Evolutionary conservation across 2,797 vertebrate genomes (phyloP).

Genomic region (Atherinosoma microstoma): DNA sequence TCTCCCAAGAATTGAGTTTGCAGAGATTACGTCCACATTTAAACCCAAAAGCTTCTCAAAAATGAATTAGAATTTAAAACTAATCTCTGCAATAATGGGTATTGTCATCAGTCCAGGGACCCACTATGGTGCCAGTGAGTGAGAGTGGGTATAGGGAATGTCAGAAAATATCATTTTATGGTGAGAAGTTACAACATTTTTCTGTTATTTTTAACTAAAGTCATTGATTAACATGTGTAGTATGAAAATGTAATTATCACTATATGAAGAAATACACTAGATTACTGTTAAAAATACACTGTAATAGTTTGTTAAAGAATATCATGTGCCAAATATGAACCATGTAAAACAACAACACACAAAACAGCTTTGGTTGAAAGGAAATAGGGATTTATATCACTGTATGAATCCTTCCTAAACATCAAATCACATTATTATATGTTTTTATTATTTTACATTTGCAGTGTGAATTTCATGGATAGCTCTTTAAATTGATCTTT

Average conservation of each 20-base stretch:
- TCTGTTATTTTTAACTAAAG: not conserved
- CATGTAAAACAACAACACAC: too few relatives aligned
- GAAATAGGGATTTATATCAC: not conserved
- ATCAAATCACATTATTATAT: not conserved
- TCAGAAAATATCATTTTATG: not conserved
- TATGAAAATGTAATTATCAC: not conserved
- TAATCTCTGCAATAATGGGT: not conserved
- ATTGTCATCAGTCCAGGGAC: not conserved
- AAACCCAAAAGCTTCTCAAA: not conserved
- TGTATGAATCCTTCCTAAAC: not conserved
- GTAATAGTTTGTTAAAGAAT: not conserved
- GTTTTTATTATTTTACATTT: not conserved
- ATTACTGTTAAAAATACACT: not conserved
- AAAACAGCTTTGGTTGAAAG: not conserved
- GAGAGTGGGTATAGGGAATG: not conserved
- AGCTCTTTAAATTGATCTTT: not conserved
- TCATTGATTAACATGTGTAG: not conserved
- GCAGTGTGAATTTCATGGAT: not conserved
- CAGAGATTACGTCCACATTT: not conserved
- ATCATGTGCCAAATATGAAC: not conserved
- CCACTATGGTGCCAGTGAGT: not conserved
- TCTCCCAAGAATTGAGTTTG: not conserved
- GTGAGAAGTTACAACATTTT: not conserved
- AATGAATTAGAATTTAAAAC: not conserved
- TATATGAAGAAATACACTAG: not conserved